A percentile compares a stretch with the other conserved stretches of the same genome.
Evolutionary conservation across 2,113 vertebrate species (phyloP).

Genomic region (Ifrita kowaldi): DNA sequence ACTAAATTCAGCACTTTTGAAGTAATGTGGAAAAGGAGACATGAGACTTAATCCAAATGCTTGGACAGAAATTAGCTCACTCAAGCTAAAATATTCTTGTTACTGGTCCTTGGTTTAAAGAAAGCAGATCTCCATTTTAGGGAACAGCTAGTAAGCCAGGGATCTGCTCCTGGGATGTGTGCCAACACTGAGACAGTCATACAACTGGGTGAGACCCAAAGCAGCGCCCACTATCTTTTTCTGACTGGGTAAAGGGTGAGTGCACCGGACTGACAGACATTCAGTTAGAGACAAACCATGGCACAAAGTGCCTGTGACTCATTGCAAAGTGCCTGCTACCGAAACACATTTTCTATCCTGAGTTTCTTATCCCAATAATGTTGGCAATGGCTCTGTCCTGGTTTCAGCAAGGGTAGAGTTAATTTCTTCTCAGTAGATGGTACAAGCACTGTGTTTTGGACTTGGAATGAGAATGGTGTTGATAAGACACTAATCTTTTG

Average conservation of each 20-base stretch:
- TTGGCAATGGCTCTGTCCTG: neutral
- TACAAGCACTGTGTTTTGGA: neutral
- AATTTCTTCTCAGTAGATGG: neutral
- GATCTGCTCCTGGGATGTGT: neutral
- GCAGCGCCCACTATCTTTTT: neutral
- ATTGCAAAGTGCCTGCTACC: neutral
- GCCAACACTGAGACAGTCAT: neutral
- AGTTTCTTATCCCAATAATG: neutral
- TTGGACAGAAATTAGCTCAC: neutral
- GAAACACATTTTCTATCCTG: neutral
- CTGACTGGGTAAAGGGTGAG: neutral
- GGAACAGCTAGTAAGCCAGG: neutral
- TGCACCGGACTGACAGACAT: neutral
- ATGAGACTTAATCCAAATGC: neutral
- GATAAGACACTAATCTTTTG: neutral
- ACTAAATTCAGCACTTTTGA: neutral
- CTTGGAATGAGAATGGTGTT: neutral
- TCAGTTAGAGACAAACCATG: fast-evolving
- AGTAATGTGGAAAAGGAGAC: neutral
- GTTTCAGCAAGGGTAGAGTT: neutral
- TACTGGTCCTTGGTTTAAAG: neutral
- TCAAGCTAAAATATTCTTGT: neutral
- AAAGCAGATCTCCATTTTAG: neutral
- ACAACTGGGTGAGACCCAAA: neutral
- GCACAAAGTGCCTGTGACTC: neutral